Evolutionary conservation across 2,888 invertebrate genomes (phyloP).

Genomic region (Sthenelais limicola): DNA sequence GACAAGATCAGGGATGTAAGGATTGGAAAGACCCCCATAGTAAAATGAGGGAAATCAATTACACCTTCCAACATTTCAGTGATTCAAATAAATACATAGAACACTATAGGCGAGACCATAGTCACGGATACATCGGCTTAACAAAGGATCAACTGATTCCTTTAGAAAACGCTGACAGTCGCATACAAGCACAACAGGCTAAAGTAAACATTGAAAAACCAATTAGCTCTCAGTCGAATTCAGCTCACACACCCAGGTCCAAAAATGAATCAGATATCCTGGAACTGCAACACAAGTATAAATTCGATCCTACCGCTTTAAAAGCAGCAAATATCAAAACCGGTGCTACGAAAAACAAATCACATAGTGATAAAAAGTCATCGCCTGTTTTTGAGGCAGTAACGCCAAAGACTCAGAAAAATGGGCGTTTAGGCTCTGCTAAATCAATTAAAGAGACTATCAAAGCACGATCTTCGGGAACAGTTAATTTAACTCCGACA

Average conservation of each 20-base stretch:
- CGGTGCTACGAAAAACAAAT: background rate
- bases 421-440: background rate
- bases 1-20: conserved; percentile 7
- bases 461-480: conserved; percentile 23
- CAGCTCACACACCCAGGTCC: conserved; percentile 9
- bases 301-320: conserved; percentile 19
- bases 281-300: conserved; percentile 28
- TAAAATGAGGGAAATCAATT: conserved; percentile 26
- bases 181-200: background rate
- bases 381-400: background rate
- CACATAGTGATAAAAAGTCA: background rate
- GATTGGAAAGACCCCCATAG: conserved; percentile 20
- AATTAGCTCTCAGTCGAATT: conserved; percentile 21
- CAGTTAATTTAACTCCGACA: conserved; percentile 17
- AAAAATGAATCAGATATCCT: conserved; percentile 23
- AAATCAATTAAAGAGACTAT: conserved; percentile 24
- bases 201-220: too few species aligned
- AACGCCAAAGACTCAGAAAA: background rate
- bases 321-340: conserved; percentile 17
- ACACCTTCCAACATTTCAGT: conserved; percentile 25
- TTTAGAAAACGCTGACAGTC: too few species aligned
- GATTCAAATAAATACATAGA: conserved; percentile 27
- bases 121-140: too few species aligned
- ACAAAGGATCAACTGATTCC: too few species aligned
- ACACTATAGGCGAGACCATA: conserved; percentile 40